Percentiles rank a stretch among this genome's conserved stretches.
Evolutionary conservation across 2,797 vertebrate genomes (phyloP).

Genomic region (Gadopsis marmoratus): DNA sequence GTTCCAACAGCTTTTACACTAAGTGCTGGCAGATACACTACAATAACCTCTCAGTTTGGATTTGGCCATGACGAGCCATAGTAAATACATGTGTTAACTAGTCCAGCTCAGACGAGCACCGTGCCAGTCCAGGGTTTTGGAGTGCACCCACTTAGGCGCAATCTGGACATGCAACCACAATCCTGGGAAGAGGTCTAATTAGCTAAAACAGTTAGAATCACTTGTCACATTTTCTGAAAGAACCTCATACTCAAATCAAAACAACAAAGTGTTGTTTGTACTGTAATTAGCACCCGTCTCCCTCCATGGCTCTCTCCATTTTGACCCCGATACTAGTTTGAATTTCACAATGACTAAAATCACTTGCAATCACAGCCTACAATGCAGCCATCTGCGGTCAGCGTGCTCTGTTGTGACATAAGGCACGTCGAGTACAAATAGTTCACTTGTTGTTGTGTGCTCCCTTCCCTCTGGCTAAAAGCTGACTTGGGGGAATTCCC

Average conservation of each 20-base stretch:
- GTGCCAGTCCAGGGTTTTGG: neutral
- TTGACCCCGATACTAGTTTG: neutral
- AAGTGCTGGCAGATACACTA: neutral
- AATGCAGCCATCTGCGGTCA: neutral
- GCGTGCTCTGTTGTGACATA: conserved; percentile 2
- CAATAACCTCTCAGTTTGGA: neutral
- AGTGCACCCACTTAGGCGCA: neutral
- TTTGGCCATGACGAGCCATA: neutral
- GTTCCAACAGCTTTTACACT: neutral
- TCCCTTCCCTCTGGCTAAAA: conserved; percentile 52
- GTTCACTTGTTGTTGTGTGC: conserved; percentile 23
- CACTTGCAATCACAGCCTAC: neutral
- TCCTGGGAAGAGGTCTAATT: neutral
- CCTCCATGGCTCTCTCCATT: neutral
- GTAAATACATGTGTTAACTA: neutral
- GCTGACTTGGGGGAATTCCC: conserved; percentile 45
- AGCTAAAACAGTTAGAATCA: conserved; percentile 4
- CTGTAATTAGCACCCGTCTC: neutral
- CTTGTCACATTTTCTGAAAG: neutral
- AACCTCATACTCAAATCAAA: too few relatives aligned
- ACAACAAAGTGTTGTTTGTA: neutral
- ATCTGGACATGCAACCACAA: neutral
- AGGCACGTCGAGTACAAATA: conserved; percentile 10
- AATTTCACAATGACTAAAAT: neutral
- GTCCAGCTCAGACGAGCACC: neutral